Conservation (phyloP, 2,797 vertebrate genomes). For the Sebastiscus tertius region DNA sequence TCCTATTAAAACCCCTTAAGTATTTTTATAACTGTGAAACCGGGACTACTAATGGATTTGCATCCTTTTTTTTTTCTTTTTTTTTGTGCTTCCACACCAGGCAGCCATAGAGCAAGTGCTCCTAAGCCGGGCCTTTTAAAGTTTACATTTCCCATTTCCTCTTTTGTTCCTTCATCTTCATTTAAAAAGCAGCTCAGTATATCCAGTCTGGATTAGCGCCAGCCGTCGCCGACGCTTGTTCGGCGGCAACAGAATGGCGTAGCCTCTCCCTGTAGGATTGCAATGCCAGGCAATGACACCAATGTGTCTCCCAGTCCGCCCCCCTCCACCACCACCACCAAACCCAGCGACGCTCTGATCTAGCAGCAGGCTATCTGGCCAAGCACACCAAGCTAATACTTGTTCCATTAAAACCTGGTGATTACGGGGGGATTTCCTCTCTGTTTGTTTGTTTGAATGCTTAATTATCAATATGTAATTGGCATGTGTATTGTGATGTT, state of each 20-base stretch:
- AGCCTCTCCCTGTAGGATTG: conserved; percentile 77
- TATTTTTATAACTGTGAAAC: conserved; percentile 86
- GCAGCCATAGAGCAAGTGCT: conserved; percentile 62
- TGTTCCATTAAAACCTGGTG: conserved; percentile 79
- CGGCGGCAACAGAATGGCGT: conserved; percentile 59
- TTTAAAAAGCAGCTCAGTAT: conserved; percentile 82
- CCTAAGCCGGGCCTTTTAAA: conserved; percentile 79
- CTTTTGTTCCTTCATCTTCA: conserved; percentile 74
- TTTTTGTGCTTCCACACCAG: conserved; percentile 46
- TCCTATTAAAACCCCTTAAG: conserved; percentile 84
- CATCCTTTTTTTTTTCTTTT: conserved; percentile 67
- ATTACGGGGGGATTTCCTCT: conserved; percentile 76
- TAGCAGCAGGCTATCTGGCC: conserved; percentile 76
- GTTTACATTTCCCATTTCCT: conserved; percentile 81
- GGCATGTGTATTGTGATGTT: conserved; percentile 72
- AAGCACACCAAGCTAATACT: conserved; percentile 76
- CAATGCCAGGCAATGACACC: conserved; percentile 78
- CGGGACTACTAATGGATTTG: conserved; percentile 84
- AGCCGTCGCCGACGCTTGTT: conserved; percentile 53
- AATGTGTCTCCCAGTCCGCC: conserved; percentile 54
- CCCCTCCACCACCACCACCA: not conserved
- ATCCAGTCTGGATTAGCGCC: conserved; percentile 82
- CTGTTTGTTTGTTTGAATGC: conserved; percentile 82
- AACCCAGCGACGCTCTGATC: conserved; percentile 69
- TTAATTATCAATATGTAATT: conserved; percentile 83